A percentile compares a stretch with the other conserved stretches of the same genome.
Conservation (phyloP, 2,888 invertebrate genomes). For the Campopleginae sp. region DNA sequence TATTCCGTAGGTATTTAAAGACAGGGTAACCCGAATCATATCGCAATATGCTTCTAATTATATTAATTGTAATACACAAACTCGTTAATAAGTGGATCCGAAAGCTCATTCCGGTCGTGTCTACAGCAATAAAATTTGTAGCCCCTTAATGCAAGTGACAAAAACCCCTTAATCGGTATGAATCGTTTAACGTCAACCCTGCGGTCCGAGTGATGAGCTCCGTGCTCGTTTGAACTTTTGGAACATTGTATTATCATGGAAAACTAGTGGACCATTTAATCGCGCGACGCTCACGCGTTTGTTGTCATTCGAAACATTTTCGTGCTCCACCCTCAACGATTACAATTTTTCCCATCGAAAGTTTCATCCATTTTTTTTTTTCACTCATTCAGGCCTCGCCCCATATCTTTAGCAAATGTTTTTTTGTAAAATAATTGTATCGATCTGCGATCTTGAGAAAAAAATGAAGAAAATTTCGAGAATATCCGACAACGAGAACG, state of each 20-base stretch:
- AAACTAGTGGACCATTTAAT: background rate
- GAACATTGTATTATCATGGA: background rate
- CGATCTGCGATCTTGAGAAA: conserved; percentile 46
- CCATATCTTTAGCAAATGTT: conserved; percentile 29
- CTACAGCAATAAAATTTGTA: background rate
- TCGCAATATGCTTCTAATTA: conserved; percentile 79
- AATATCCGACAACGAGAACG: background rate
- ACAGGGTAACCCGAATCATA: conserved; percentile 81
- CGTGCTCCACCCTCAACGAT: too few relatives aligned
- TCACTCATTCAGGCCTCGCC: background rate
- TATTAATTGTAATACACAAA: conserved; percentile 69
- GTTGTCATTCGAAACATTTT: background rate
- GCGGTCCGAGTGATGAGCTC: background rate
- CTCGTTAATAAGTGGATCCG: conserved; percentile 58
- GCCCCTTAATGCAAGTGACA: background rate
- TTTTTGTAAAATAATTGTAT: conserved; percentile 62
- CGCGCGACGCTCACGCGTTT: background rate
- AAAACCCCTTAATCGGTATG: background rate
- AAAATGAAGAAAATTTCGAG: conserved; percentile 4
- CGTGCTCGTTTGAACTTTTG: background rate
- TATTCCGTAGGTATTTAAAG: conserved; percentile 77
- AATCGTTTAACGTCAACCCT: background rate
- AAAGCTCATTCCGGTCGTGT: background rate
- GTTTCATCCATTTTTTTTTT: background rate
- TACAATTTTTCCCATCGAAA: background rate